Conservation (phyloP, 2,888 invertebrate species). For the Sialis fuliginosa region DNA sequence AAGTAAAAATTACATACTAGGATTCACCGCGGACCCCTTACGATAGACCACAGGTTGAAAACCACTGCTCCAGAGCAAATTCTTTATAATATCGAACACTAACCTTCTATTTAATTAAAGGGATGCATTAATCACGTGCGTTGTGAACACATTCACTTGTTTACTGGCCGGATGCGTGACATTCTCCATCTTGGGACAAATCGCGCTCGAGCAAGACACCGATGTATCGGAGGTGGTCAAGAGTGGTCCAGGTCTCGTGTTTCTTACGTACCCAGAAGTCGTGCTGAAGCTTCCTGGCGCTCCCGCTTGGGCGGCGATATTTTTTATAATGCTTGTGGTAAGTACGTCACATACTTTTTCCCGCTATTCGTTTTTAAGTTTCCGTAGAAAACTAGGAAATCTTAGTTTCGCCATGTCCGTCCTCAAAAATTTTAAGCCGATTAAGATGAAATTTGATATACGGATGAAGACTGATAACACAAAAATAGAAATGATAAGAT, state of each 20-base stretch:
- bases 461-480: too few species aligned
- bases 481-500: too few species aligned
- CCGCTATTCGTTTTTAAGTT: too few species aligned
- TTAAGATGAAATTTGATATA: too few species aligned
- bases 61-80: neutral
- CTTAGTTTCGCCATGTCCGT: too few species aligned
- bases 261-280: constrained; percentile 74
- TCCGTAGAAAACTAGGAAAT: too few species aligned
- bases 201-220: constrained; percentile 57
- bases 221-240: constrained; percentile 54
- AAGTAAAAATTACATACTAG: too few species aligned
- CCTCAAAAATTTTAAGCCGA: too few species aligned
- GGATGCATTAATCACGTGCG: constrained; percentile 57
- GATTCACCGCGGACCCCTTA: too few species aligned
- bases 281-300: constrained; percentile 62
- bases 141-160: constrained; percentile 60
- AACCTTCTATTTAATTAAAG: constrained; percentile 23
- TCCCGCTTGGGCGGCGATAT: constrained; percentile 65
- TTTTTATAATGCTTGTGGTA: constrained; percentile 50
- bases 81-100: too few species aligned
- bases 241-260: constrained; percentile 62
- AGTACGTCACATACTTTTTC: too few species aligned
- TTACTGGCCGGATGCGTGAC: constrained; percentile 68
- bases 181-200: constrained; percentile 65
- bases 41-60: too few species aligned